These are phyloP conservation scores for Cyprinodon brontotheroides DNA, from an alignment of 2,113 vertebrate genomes.

Conservation along the genomic window DNA sequence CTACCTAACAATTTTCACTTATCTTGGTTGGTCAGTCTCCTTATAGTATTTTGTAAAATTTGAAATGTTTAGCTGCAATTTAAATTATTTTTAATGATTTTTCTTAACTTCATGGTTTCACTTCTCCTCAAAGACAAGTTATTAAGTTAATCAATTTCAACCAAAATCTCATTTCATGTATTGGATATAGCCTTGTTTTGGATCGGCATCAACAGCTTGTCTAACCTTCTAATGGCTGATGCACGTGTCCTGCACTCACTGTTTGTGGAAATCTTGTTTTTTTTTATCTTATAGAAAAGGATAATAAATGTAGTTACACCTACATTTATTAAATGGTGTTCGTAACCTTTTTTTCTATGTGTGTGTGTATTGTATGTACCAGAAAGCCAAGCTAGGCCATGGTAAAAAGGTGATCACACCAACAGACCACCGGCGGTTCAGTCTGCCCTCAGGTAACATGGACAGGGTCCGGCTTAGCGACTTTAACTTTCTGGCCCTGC, in stretches of 20 bases:
- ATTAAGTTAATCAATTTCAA: not conserved
- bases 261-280: not conserved
- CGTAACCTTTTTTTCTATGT: not conserved
- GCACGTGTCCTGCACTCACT: constrained; percentile 3
- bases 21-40: no score
- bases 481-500: constrained; percentile 96
- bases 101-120: no score
- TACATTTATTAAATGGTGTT: not conserved
- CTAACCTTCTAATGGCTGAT: not conserved
- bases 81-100: no score
- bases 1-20: no score
- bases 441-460: constrained; percentile 87
- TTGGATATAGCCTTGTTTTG: not conserved
- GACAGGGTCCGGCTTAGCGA: constrained; percentile 91
- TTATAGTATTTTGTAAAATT: no score
- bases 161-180: not conserved
- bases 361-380: constrained; percentile 27
- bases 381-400: constrained; percentile 97
- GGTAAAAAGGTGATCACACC: constrained; percentile 93
- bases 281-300: not conserved
- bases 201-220: not conserved
- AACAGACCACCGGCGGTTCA: constrained; percentile 86
- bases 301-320: not conserved
- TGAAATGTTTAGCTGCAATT: no score
- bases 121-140: not conserved